Conservation (phyloP, 2,113 vertebrate genomes). For the Carassius carassius region DNA sequence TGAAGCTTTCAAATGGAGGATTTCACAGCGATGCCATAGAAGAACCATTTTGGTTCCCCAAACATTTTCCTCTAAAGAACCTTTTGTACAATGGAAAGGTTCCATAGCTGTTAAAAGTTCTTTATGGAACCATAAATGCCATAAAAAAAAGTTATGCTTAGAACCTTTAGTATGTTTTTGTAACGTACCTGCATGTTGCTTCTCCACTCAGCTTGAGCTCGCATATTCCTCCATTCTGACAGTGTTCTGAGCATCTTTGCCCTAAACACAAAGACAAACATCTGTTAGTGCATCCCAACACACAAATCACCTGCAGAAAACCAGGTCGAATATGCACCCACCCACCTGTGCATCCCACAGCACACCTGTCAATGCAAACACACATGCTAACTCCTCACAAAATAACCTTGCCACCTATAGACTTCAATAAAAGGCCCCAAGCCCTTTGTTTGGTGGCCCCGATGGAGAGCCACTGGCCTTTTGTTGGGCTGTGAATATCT, state of each 20-base stretch:
- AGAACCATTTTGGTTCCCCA: no score
- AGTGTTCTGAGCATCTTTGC: conserved; percentile 82
- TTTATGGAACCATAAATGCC: no score
- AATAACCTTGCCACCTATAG: conserved; percentile 2
- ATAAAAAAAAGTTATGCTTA: no score
- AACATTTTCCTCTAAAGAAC: no score
- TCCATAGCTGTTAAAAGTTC: no score
- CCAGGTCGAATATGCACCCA: not conserved
- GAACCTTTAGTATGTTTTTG: not conserved
- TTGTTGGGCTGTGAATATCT: conserved; percentile 45
- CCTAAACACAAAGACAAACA: conserved; percentile 62
- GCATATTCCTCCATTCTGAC: conserved; percentile 89
- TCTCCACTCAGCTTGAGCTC: conserved; percentile 81
- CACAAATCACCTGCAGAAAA: not conserved
- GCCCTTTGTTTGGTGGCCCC: conserved; percentile 5
- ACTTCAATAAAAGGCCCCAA: not conserved
- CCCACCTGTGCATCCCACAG: not conserved
- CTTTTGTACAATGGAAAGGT: no score
- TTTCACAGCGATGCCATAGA: no score
- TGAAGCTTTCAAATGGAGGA: no score
- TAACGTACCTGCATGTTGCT: conserved; percentile 85
- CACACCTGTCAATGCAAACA: conserved; percentile 23
- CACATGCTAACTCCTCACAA: conserved; percentile 3
- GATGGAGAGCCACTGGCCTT: conserved; percentile 34
- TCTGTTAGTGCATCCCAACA: not conserved